These are phyloP conservation scores for Syrrhaptes paradoxus DNA, from an alignment of 2,113 vertebrate genomes.

Conservation along the genomic window DNA sequence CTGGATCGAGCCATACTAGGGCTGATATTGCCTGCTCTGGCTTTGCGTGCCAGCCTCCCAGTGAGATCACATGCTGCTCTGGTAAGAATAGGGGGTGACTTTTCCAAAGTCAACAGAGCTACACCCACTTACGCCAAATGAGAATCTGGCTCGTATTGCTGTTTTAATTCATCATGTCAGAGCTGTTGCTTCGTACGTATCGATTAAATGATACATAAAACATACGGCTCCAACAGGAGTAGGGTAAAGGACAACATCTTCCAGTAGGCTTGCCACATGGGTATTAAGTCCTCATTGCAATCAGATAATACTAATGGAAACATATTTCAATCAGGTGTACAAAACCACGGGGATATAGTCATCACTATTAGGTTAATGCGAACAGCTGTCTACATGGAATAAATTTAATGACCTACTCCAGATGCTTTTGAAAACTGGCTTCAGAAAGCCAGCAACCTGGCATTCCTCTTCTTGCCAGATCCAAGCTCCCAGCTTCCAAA, in stretches of 20 bases:
- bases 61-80: neutral
- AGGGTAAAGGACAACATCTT: neutral
- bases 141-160: neutral
- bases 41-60: neutral
- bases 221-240: neutral
- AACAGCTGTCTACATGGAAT: conserved; percentile 55
- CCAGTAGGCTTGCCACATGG: neutral
- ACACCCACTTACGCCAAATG: neutral
- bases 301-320: conserved; percentile 13
- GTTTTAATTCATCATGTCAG: neutral
- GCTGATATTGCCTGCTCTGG: neutral
- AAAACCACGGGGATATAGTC: conserved; percentile 39
- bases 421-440: conserved; percentile 54
- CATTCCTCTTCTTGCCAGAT: neutral
- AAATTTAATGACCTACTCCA: conserved; percentile 63
- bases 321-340: conserved; percentile 13
- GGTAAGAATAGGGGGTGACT: neutral
- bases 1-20: neutral
- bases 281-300: neutral
- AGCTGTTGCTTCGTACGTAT: neutral
- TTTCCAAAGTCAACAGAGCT: neutral
- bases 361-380: conserved; percentile 59
- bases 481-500: neutral
- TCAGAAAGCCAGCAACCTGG: conserved; percentile 36
- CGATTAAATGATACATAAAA: neutral